These are phyloP conservation scores for Papilio glaucus DNA, from an alignment of 1,140 invertebrate species.

Conservation along the genomic window DNA sequence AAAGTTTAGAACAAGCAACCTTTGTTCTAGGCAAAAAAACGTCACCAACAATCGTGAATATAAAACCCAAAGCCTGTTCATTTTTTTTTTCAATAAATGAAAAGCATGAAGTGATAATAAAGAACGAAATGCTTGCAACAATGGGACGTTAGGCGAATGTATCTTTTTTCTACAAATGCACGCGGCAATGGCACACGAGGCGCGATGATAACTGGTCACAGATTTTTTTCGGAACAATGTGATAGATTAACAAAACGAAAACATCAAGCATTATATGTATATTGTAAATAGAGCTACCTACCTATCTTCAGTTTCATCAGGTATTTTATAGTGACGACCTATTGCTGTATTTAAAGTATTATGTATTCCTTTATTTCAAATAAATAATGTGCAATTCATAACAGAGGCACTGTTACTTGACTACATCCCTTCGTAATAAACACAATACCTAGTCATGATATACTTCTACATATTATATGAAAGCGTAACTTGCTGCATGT, in stretches of 20 bases:
- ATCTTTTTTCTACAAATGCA: neutral
- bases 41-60: constrained; percentile 42
- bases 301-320: too few species aligned
- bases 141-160: neutral
- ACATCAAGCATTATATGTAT: neutral
- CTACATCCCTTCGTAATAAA: neutral
- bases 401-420: neutral
- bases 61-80: constrained; percentile 22
- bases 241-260: neutral
- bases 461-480: neutral
- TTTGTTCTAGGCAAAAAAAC: constrained; percentile 53
- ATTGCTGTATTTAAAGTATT: too few species aligned
- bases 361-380: neutral
- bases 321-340: too few species aligned
- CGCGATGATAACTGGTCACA: neutral
- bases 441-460: neutral
- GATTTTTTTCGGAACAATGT: neutral
- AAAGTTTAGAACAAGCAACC: constrained; percentile 54
- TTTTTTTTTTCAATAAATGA: constrained; percentile 22
- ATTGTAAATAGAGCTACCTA: too few species aligned
- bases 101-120: constrained; percentile 20
- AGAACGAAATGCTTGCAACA: constrained; percentile 16
- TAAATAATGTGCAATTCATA: neutral
- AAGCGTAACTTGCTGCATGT: neutral
- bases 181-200: neutral